Base-by-base conservation (phyloP, 2,113 vertebrate species). In the Microtus pennsylvanicus region DNA sequence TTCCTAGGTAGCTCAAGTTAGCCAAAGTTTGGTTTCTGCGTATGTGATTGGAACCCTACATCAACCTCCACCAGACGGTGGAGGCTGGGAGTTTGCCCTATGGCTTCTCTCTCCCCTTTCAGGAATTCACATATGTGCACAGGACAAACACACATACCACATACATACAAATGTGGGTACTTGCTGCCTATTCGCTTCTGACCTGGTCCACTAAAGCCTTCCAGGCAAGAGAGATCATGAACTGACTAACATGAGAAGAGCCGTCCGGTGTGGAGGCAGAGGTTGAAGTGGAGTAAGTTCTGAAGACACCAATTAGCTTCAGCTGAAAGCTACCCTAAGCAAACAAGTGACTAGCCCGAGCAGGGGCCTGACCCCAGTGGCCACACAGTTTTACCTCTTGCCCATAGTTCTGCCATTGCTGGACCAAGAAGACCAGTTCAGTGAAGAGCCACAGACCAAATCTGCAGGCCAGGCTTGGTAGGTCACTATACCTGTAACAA, bases 281-380 rank as follows among this genome's bases (percentile, higher is more conserved):
- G 8, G 47, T 89, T 5, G 3, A 30, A 47, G 63, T 1, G n/a
- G 21, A 45, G 33, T 91, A 70, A 58, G 58, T 92, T 94, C 75
- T 12, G 16, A 35, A 67, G 76, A 61, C 30, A 16, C 45, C 72
- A 33, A 55, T 38, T 88, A 88, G 24, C 47, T 50, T 88, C 21
- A 10, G 26, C 42, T 70, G n/a, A 92, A 55, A 90, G 47, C 55
- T 52, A 90, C 11, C 52, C 26, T 72, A 0, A 1, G 30, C 42
- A 94, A 92, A 94, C 33, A 67, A 28, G 19, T 77, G 52, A 92
- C 93, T 10, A 77, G 30, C 95, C 55, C 7, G 67, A 75, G 38
- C 22, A 83, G 76, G 76, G 61, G 7, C 45, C 81, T 87, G 72
- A 38, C 22, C 45, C 90, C 72, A 47, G 69, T 3, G 0, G 58